Evolutionary conservation across 2,113 vertebrate species (phyloP), one percentile per base, ranked within the genome.

Genomic region (Thamnaconus septentrionalis): DNA sequence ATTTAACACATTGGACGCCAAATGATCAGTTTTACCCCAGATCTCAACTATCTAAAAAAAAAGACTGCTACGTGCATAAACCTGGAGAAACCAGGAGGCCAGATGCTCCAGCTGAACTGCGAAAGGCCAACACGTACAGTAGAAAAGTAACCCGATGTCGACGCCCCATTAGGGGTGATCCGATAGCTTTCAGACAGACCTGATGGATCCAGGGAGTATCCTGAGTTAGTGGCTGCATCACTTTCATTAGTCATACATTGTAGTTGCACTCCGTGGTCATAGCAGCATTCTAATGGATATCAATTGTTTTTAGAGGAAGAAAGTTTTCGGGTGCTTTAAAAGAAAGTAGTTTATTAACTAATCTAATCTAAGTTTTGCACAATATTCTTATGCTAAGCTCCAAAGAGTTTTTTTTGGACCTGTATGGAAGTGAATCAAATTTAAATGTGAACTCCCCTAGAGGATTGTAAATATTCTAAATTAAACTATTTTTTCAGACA

Each of bases 121-220:
- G 60, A 55, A 50, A 56, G 47, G 66, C 10, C 31, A 10, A n/a
- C 46, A 5, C 49, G 45, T 54, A 8, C 47, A 41, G 42, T 64
- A 3, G 11, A 4, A 59, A n/a, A 31, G 74, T 12, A 41, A 49
- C 18, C 48, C 18, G 7, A 43, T 43, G 8, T n/a, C 56, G 49
- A 66, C 11, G 1, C 31, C 10, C 50, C 75, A 79, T 81, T 31
- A 31, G 18, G 31, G 60, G 56, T 75, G 50, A 82, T 77, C 58
- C 68, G 76, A 88, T 83, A 56, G 53, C 69, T 64, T 52, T 63
- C 62, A 78, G 59, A 60, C 73, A 69, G 65, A 73, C 55, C 73
- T 76, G 64, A 66, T 63, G 61, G 77, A 73, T 44, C 42, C 31
- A 4, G 52, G 60, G 43, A 47, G 51, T 61, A 47, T 70, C 70